Percentiles rank a stretch among this genome's conserved stretches.
phyloP scores from a whole-genome alignment of 2,113 vertebrate species.

The Argyrosomus japonicus region DNA sequence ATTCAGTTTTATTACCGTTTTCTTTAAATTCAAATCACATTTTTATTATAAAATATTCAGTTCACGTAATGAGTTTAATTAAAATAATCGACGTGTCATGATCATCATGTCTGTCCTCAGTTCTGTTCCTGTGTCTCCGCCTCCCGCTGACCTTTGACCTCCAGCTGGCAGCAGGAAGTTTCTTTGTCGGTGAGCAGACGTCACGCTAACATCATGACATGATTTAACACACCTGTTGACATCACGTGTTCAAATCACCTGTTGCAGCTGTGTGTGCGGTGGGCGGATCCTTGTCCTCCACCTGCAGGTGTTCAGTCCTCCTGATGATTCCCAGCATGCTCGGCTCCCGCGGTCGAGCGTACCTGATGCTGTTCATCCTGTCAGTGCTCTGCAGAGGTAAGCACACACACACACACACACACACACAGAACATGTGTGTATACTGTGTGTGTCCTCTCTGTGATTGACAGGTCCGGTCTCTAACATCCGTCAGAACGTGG shows the following conservation, averaged over 20 bases:
- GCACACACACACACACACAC: slow-evolving; percentile 14
- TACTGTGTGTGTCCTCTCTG: background rate
- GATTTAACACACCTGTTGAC: too few species aligned
- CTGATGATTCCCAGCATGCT: slow-evolving; percentile 88
- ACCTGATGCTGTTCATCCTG: slow-evolving; percentile 83
- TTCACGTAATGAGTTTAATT: too few species aligned
- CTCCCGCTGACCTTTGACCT: slow-evolving; percentile 65
- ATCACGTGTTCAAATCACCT: background rate
- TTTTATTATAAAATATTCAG: too few species aligned
- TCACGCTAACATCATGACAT: too few species aligned
- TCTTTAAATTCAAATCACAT: too few species aligned
- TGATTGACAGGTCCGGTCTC: slow-evolving; percentile 66
- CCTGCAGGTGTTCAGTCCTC: slow-evolving; percentile 87
- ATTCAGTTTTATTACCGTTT: background rate
- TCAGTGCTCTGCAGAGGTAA: slow-evolving; percentile 85
- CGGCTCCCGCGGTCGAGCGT: slow-evolving; percentile 87
- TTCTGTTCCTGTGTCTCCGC: slow-evolving; percentile 55
- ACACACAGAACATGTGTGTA: background rate
- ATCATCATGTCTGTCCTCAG: slow-evolving; percentile 27
- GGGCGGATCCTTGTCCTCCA: slow-evolving; percentile 84
- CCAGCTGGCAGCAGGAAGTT: slow-evolving; percentile 28
- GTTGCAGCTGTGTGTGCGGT: slow-evolving; percentile 82
- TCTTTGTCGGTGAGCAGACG: slow-evolving; percentile 62
- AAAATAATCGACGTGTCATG: too few species aligned
- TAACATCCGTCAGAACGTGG: slow-evolving; percentile 87